These are phyloP conservation scores for Sesia bembeciformis DNA, from an alignment of 2,888 invertebrate species.

Conservation along the genomic window DNA sequence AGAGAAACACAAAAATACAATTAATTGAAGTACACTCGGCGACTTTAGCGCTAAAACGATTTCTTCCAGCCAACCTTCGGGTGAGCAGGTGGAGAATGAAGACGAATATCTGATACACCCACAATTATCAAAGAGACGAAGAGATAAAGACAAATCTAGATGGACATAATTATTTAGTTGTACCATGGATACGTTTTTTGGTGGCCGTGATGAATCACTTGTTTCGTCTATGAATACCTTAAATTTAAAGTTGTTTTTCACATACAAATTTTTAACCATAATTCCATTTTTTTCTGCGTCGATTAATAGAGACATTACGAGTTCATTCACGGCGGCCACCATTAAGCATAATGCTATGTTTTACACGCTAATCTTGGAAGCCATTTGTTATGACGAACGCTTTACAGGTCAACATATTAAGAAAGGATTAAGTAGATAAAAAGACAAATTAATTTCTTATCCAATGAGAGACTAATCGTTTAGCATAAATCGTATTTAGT, in stretches of 20 bases:
- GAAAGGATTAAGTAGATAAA: background rate
- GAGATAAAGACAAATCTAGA: too few relatives aligned
- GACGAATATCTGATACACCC: too few relatives aligned
- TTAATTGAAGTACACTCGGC: too few relatives aligned
- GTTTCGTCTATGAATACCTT: slow-evolving; percentile 5
- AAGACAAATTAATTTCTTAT: background rate
- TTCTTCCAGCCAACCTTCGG: too few relatives aligned
- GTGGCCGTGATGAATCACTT: too few relatives aligned
- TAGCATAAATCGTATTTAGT: background rate
- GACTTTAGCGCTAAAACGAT: too few relatives aligned
- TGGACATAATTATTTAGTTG: too few relatives aligned
- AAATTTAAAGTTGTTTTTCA: slow-evolving; percentile 15
- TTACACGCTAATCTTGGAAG: background rate
- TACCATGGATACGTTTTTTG: too few relatives aligned
- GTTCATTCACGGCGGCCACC: slow-evolving; percentile 17
- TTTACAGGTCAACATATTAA: background rate
- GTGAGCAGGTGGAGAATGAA: too few relatives aligned
- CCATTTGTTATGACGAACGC: background rate
- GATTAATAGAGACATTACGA: slow-evolving; percentile 23
- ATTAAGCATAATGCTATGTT: slow-evolving; percentile 2
- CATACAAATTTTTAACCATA: background rate
- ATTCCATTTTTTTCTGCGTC: slow-evolving; percentile 13
- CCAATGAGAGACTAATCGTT: background rate
- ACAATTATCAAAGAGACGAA: too few relatives aligned
- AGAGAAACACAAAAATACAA: too few relatives aligned